A percentile compares a stretch with the other conserved stretches of the same genome.
phyloP scores from a whole-genome alignment of 2,797 vertebrate species.

The Gadopsis marmoratus region DNA sequence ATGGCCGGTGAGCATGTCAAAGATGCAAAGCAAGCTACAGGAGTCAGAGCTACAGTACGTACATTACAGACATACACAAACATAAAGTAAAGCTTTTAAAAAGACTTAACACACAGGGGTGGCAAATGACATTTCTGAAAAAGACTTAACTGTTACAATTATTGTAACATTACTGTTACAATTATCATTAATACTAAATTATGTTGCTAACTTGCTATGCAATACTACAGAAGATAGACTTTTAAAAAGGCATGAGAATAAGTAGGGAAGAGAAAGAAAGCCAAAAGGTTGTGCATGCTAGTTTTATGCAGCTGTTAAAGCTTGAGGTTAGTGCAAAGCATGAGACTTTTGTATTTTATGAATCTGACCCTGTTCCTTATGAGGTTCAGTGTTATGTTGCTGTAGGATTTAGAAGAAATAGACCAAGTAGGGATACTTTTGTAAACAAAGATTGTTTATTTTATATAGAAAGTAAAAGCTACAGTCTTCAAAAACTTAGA shows the following conservation, averaged over 20 bases:
- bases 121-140: constrained; percentile 50
- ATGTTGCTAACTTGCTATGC: constrained; percentile 24
- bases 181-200: constrained; percentile 27
- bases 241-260: constrained; percentile 41
- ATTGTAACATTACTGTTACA: constrained; percentile 52
- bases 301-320: constrained; percentile 56
- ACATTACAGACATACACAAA: constrained; percentile 63
- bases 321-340: constrained; percentile 74
- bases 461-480: constrained; percentile 87
- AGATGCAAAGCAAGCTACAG: constrained; percentile 94
- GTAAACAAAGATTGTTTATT: constrained; percentile 91
- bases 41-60: constrained; percentile 87
- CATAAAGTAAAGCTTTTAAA: constrained; percentile 63
- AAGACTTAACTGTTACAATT: constrained; percentile 45
- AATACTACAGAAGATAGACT: constrained; percentile 52
- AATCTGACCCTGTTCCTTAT: constrained; percentile 38
- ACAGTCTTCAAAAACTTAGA: constrained; percentile 85
- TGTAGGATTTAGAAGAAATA: constrained; percentile 72
- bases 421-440: constrained; percentile 76
- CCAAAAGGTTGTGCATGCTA: constrained; percentile 52
- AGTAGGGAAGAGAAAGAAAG: constrained; percentile 37
- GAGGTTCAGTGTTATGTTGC: background rate
- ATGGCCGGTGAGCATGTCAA: constrained; percentile 96
- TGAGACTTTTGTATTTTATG: constrained; percentile 26
- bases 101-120: constrained; percentile 32